A percentile compares a stretch with the other conserved stretches of the same genome.
Conservation (phyloP, 1,140 invertebrate species). For the Sitophilus oryzae region DNA sequence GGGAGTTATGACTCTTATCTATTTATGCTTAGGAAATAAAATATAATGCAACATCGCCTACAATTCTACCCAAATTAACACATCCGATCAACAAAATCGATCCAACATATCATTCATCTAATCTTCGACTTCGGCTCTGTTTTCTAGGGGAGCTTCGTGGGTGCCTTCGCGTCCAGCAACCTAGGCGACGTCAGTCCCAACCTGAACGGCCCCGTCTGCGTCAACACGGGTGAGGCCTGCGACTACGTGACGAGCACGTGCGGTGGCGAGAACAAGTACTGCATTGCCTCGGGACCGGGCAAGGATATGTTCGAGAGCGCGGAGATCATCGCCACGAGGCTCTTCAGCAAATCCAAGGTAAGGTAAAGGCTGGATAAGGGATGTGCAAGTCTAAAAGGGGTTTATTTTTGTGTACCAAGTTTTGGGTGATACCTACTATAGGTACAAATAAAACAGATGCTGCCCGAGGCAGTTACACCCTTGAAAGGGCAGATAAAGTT, state of each 20-base stretch:
- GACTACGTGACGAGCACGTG: slow-evolving; percentile 71
- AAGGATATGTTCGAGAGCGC: slow-evolving; percentile 89
- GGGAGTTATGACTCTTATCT: too few relatives aligned
- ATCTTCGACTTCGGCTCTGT: too few relatives aligned
- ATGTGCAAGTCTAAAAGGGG: not conserved
- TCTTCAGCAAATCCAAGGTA: slow-evolving; percentile 72
- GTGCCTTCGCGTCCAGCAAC: slow-evolving; percentile 88
- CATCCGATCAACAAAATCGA: too few relatives aligned
- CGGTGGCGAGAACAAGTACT: slow-evolving; percentile 61
- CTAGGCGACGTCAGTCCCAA: slow-evolving; percentile 91
- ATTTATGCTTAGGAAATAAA: too few relatives aligned
- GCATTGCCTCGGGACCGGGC: slow-evolving; percentile 82
- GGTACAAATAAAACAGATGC: too few relatives aligned
- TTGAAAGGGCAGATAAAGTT: too few relatives aligned
- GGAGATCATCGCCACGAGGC: slow-evolving; percentile 73
- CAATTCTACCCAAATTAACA: too few relatives aligned
- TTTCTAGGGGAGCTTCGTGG: slow-evolving; percentile 77
- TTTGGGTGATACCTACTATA: too few relatives aligned
- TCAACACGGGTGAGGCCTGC: slow-evolving; percentile 68
- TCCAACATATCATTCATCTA: slow-evolving; percentile 1
- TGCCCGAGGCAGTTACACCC: too few relatives aligned
- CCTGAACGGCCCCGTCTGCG: slow-evolving; percentile 73
- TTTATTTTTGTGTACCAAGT: too few relatives aligned
- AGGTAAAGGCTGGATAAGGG: slow-evolving; percentile 38
- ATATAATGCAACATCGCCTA: too few relatives aligned